Base-by-base conservation (phyloP, 2,113 vertebrate genomes). In the Cryptotis parvus region DNA sequence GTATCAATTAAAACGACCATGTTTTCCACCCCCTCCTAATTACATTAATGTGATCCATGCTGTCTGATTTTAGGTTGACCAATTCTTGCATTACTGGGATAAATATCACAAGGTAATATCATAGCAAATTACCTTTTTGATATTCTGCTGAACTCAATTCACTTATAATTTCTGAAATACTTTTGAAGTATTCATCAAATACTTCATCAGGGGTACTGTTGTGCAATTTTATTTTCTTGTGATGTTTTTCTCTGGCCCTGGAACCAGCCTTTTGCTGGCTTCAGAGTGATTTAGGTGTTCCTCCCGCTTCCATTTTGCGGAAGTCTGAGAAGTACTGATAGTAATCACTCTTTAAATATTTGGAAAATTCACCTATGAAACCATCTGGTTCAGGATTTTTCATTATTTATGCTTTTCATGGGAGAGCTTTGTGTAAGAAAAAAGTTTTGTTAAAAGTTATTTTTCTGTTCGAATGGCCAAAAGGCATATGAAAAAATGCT, bases 121-220 rank as follows among this genome's bases (percentile, higher is more conserved):
- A 33, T 68, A 27, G 14, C 63, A 63, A 69, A 63, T 29, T 63
- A 45, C 78, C 4, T 15, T 63, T 89, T 91, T 37, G 82, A 83
- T 29, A 73, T 63, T 41, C n/a, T 55, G 4, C 27, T 91, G 77
- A 88, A 76, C 58, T 80, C n/a, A 84, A 61, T 74, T 68, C 91
- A 39, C 24, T 55, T 73, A 75, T 89, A 70, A 20, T 78, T 74
- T 81, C 31, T 58, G 80, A 31, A 35, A 15, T 63, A 63, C 24
- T 72, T 84, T 11, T n/a, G 26, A 63, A 81, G n/a, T n/a, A n/a
- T n/a, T n/a, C n/a, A n/a, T n/a, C n/a, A n/a, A n/a, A n/a, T n/a
- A n/a, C n/a, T 43, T 91, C 37, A 78, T 52, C 15, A 65, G n/a
- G 29, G 6, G 74, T 58, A 18, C 41, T 82, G 41, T 29, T 39